Percentiles rank a stretch among this genome's conserved stretches.
These are phyloP conservation scores for Temnothorax curvispinosus DNA, from an alignment of 1,140 invertebrate species.

Conservation along the genomic window DNA sequence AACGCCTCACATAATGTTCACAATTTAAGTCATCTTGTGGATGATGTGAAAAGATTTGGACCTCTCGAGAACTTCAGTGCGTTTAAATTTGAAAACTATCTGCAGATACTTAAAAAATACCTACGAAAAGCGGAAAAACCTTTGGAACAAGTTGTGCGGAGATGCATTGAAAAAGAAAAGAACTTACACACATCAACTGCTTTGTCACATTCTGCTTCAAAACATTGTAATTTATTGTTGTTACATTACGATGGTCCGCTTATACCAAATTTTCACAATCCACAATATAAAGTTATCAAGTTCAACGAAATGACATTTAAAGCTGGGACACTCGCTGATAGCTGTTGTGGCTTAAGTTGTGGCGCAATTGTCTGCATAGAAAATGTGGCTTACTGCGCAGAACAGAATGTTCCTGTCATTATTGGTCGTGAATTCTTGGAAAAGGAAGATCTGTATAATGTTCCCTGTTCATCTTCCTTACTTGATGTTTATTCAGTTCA, in stretches of 20 bases:
- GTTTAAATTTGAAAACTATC: background rate
- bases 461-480: background rate
- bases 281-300: background rate
- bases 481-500: background rate
- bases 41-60: constrained; percentile 6
- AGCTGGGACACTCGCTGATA: background rate
- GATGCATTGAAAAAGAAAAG: constrained; percentile 5
- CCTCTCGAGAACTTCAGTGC: background rate
- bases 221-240: background rate
- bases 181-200: background rate
- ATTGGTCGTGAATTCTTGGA: background rate
- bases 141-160: background rate
- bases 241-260: background rate
- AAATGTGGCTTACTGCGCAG: background rate
- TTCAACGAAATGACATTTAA: background rate
- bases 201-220: background rate
- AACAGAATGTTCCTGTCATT: background rate
- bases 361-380: background rate
- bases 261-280: background rate
- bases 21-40: background rate
- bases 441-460: background rate
- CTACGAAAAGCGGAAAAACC: background rate
- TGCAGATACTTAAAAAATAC: background rate
- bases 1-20: background rate
- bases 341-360: background rate